Base-by-base conservation (phyloP, 2,113 vertebrate genomes). In the Serilophus lunatus region DNA sequence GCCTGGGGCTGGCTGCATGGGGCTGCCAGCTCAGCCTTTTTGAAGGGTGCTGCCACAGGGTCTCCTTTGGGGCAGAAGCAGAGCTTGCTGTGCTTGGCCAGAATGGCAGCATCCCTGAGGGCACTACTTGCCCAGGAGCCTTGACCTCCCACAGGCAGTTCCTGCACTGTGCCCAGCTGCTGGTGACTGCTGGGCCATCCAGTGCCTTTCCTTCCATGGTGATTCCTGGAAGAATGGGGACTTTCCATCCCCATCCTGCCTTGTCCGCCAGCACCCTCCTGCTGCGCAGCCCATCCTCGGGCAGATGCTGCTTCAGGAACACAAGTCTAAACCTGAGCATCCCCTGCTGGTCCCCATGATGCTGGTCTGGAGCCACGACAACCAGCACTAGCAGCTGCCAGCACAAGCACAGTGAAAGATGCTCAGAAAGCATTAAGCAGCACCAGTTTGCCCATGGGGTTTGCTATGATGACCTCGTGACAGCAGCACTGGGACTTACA, bases 11-110 rank as follows among this genome's bases (percentile, higher is more conserved):
- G 8, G 5, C 64, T 24, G 6, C 18, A 2, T 31, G 35, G 60
- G 40, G 65, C 78, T 83, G 88, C 69, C 4, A 13, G 71, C 85
- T 72, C 91, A 45, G 88, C 88, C 23, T 28, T 70, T 71, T 12
- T 0, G 0, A 8, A 54, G 47, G 65, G 50, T 4, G 74, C 74
- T 56, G 66, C 66, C 2, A 0, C 74, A 0, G 2, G 42, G 2
- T 4, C 25, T 0, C 0, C 31, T 33, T 0, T 8, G 78, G 70
- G 89, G 61, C 86, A 26, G 59, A 6, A 13, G 69, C 40, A n/a
- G 68, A 51, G 84, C 28, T 45, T 6, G 71, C 76, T 47, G 54
- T 24, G 54, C 54, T 40, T 63, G 53, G 36, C 49, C 2, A 0
- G 36, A 50, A 24, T 47, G 56, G 50, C 75, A 49, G 69, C 71